Conservation (phyloP, 2,888 invertebrate species). For the Noctua fimbriata region DNA sequence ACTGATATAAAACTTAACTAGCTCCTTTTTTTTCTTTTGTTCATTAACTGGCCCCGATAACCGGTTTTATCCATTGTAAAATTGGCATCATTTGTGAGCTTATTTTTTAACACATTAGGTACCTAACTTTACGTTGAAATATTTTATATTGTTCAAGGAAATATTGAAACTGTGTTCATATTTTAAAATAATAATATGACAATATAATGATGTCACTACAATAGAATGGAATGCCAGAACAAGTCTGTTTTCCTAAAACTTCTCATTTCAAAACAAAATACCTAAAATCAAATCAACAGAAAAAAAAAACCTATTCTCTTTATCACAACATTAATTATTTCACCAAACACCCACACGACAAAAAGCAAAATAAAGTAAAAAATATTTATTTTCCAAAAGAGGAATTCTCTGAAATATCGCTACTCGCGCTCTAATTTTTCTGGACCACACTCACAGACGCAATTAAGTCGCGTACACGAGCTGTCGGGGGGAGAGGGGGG, state of each 20-base stretch:
- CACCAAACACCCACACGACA: constrained; percentile 1
- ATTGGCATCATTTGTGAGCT: constrained; percentile 24
- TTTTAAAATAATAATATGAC: constrained; percentile 8
- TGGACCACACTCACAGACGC: constrained; percentile 90
- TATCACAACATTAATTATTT: constrained; percentile 23
- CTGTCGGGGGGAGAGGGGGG: constrained; percentile 75
- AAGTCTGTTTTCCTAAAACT: constrained; percentile 16
- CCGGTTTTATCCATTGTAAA: constrained; percentile 43
- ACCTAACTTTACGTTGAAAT: not conserved
- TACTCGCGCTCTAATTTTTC: constrained; percentile 88
- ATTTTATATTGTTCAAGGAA: constrained; percentile 22
- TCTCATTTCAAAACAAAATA: not conserved
- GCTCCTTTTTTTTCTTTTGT: constrained; percentile 42
- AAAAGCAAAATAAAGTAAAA: constrained; percentile 29
- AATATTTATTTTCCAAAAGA: constrained; percentile 37
- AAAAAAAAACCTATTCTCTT: constrained; percentile 7
- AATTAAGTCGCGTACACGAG: constrained; percentile 90
- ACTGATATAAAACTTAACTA: constrained; percentile 37
- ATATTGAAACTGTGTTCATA: constrained; percentile 15
- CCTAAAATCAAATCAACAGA: constrained; percentile 1
- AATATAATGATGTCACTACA: constrained; percentile 26
- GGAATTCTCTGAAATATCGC: constrained; percentile 74
- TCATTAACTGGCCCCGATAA: constrained; percentile 55
- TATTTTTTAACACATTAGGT: constrained; percentile 18
- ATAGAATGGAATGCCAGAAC: constrained; percentile 21